These are phyloP conservation scores for Chaetodon trifascialis DNA, from an alignment of 2,113 vertebrate species.

Conservation along the genomic window DNA sequence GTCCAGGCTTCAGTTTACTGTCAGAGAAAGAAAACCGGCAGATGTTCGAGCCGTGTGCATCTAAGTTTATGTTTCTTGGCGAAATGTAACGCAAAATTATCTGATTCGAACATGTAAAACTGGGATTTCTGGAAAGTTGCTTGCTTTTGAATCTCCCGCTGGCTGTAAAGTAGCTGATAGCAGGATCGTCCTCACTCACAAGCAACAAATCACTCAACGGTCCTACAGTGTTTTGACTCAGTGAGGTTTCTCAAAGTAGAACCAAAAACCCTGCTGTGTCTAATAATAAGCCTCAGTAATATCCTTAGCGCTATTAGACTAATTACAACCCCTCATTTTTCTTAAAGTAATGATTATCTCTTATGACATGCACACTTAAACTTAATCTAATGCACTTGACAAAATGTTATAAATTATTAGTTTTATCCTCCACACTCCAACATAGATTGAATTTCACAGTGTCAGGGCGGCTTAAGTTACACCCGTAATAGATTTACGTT, in stretches of 20 bases:
- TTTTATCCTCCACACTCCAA: not conserved
- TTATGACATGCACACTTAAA: not conserved
- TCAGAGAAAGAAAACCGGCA: not conserved
- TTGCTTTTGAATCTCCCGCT: not conserved
- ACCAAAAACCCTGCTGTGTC: conserved; percentile 20
- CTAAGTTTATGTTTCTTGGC: not conserved
- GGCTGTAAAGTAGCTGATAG: not conserved
- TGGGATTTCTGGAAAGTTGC: not conserved
- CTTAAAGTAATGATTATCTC: conserved; percentile 8
- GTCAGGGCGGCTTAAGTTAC: not conserved
- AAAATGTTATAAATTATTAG: conserved; percentile 12
- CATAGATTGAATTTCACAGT: conserved; percentile 6
- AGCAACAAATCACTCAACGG: not conserved
- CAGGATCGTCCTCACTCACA: not conserved
- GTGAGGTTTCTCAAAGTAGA: not conserved
- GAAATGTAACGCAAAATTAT: not conserved
- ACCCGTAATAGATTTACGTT: not conserved
- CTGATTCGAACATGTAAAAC: not conserved
- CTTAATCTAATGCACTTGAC: not conserved
- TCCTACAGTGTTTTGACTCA: not conserved
- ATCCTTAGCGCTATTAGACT: not conserved
- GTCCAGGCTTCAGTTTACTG: not conserved
- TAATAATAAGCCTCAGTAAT: conserved; percentile 6
- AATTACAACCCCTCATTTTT: conserved; percentile 16
- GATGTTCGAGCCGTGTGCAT: not conserved